Evolutionary conservation across 1,140 invertebrate species (phyloP).

Genomic region (Nasonia longicornis): DNA sequence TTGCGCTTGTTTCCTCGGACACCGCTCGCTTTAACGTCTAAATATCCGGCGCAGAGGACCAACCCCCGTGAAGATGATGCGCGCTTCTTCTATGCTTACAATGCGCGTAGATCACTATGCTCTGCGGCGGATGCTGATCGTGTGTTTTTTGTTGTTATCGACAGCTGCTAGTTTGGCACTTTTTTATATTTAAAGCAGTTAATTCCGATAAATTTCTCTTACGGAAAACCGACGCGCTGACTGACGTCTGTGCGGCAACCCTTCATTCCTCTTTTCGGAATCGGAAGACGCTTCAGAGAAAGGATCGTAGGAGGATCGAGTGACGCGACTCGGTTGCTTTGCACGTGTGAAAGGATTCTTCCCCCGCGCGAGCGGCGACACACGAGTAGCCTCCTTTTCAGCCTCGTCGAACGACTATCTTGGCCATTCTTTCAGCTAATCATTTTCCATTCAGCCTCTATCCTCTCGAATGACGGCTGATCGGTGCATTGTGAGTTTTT

Average conservation of each 20-base stretch:
- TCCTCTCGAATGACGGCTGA: background rate
- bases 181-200: background rate
- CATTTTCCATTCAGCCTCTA: background rate
- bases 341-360: background rate
- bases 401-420: background rate
- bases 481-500: background rate
- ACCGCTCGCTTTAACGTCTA: slow-evolving; percentile 50
- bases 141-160: background rate
- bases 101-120: too few species aligned
- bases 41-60: slow-evolving; percentile 42
- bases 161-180: too few species aligned
- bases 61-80: slow-evolving; percentile 18
- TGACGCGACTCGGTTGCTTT: slow-evolving; percentile 47
- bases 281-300: slow-evolving; percentile 6
- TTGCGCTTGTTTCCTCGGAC: slow-evolving; percentile 42
- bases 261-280: slow-evolving; percentile 5
- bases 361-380: background rate
- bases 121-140: too few species aligned
- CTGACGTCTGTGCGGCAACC: background rate
- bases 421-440: slow-evolving; percentile 25
- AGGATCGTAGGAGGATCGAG: slow-evolving; percentile 2
- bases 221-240: background rate
- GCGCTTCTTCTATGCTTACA: slow-evolving; percentile 46
- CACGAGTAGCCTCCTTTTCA: background rate
- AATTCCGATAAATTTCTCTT: background rate